A percentile compares a stretch with the other conserved stretches of the same genome.
Conservation (phyloP, 2,113 vertebrate genomes). For the Engystomops pustulosus region DNA sequence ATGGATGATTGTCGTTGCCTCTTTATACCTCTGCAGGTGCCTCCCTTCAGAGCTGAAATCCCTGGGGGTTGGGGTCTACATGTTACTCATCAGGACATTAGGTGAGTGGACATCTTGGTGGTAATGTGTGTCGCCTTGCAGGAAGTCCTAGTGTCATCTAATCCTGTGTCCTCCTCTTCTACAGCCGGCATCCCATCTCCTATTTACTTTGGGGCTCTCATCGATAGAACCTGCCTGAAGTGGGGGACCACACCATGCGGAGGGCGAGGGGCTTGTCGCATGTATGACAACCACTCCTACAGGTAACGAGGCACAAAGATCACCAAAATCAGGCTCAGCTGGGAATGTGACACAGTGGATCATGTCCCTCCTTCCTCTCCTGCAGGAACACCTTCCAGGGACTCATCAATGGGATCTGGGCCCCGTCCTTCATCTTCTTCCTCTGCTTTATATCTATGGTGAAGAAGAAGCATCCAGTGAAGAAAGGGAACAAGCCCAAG, state of each 20-base stretch:
- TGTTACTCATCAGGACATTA: constrained; percentile 75
- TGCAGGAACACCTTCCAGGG: constrained; percentile 35
- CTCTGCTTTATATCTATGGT: constrained; percentile 27
- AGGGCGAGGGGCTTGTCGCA: constrained; percentile 79
- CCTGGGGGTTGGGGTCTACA: constrained; percentile 83
- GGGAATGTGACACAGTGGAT: too few species aligned
- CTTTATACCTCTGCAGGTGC: constrained; percentile 73
- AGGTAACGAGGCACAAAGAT: constrained; percentile 76
- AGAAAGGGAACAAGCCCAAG: background rate
- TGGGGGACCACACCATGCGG: constrained; percentile 84
- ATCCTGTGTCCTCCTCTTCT: constrained; percentile 8
- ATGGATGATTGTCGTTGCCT: too few species aligned
- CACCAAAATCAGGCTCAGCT: too few species aligned
- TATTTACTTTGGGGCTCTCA: constrained; percentile 85
- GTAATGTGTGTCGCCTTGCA: too few species aligned
- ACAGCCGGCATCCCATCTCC: constrained; percentile 85
- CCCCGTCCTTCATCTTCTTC: background rate
- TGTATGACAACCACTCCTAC: constrained; percentile 80
- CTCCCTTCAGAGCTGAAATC: constrained; percentile 87
- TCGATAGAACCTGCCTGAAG: constrained; percentile 86
- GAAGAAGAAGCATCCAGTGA: background rate
- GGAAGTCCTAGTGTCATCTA: too few species aligned
- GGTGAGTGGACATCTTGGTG: constrained; percentile 77
- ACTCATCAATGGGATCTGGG: constrained; percentile 11
- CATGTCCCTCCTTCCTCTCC: background rate